phyloP scores from a whole-genome alignment of 2,888 invertebrate species.

The Exephanes ischioxanthus region DNA sequence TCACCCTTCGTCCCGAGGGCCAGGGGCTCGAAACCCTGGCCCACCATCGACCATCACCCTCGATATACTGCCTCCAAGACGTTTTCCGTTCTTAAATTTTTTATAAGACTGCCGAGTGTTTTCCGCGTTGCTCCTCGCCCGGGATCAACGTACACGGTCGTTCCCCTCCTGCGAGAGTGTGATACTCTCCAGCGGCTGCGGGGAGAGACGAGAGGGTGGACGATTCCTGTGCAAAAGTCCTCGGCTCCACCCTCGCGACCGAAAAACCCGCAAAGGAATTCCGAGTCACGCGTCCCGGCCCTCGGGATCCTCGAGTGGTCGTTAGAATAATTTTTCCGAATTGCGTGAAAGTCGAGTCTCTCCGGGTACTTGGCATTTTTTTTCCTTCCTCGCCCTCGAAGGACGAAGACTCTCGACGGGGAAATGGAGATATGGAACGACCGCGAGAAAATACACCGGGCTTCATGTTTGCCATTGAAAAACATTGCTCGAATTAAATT shows the following conservation, averaged over 20 bases:
- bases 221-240: conserved; percentile 45
- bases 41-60: conserved; percentile 28
- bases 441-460: conserved; percentile 37
- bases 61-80: conserved; percentile 70
- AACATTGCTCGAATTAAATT: conserved; percentile 55
- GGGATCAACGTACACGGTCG: conserved; percentile 43
- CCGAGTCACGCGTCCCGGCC: conserved; percentile 67
- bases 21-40: conserved; percentile 34
- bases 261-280: conserved; percentile 68
- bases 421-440: conserved; percentile 31
- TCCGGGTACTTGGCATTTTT: conserved; percentile 17
- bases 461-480: conserved; percentile 46
- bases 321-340: conserved; percentile 70
- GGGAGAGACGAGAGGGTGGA: background rate
- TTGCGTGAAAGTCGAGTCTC: conserved; percentile 63
- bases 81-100: conserved; percentile 72
- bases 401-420: conserved; percentile 28
- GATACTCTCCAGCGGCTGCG: conserved; percentile 61
- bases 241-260: conserved; percentile 54
- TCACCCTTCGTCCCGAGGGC: conserved; percentile 68
- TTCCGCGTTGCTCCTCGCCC: conserved; percentile 44
- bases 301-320: conserved; percentile 66
- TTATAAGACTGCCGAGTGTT: conserved; percentile 68
- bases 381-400: conserved; percentile 24
- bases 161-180: conserved; percentile 17